A percentile compares a stretch with the other conserved stretches of the same genome.
Conservation (phyloP, 2,888 invertebrate genomes). For the Caenorhabditis wallacei region DNA sequence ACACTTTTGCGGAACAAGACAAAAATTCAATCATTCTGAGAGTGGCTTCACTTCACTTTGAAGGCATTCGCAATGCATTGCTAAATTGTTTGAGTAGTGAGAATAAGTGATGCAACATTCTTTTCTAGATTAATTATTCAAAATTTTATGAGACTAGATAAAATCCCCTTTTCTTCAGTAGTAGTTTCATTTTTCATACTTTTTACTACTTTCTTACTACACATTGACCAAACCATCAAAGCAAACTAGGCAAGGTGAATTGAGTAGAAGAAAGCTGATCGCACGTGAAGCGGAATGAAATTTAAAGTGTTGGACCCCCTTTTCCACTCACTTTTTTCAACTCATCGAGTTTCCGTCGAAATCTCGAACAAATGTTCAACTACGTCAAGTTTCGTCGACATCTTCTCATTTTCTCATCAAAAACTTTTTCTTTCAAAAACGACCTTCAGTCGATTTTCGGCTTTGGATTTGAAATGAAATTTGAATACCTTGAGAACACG, state of each 20-base stretch:
- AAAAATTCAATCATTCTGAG: slow-evolving; percentile 50
- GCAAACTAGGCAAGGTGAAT: slow-evolving; percentile 51
- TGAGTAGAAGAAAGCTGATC: slow-evolving; percentile 34
- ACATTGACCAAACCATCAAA: slow-evolving; percentile 35
- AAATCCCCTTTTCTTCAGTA: slow-evolving; percentile 10
- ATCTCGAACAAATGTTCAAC: slow-evolving; percentile 59
- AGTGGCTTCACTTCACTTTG: slow-evolving; percentile 40
- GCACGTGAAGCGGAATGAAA: slow-evolving; percentile 61
- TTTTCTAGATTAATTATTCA: slow-evolving; percentile 56
- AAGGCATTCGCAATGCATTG: slow-evolving; percentile 54
- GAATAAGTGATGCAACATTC: slow-evolving; percentile 50
- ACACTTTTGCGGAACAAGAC: slow-evolving; percentile 39
- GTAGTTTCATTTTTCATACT: slow-evolving; percentile 7
- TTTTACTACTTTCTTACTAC: slow-evolving; percentile 4
- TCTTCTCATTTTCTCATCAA: slow-evolving; percentile 5
- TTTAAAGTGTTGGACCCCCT: slow-evolving; percentile 59
- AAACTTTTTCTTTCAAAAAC: not conserved
- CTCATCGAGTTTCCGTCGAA: slow-evolving; percentile 7
- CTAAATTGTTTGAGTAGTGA: slow-evolving; percentile 30
- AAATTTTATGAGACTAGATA: slow-evolving; percentile 19
- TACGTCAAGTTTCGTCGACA: not conserved
- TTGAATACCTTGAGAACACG: slow-evolving; percentile 63
- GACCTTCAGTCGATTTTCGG: slow-evolving; percentile 38
- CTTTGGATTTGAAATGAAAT: slow-evolving; percentile 38
- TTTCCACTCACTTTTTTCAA: slow-evolving; percentile 43